A percentile compares a stretch with the other conserved stretches of the same genome.
These are phyloP conservation scores for Prinia subflava DNA, from an alignment of 2,113 vertebrate genomes.

Conservation along the genomic window DNA sequence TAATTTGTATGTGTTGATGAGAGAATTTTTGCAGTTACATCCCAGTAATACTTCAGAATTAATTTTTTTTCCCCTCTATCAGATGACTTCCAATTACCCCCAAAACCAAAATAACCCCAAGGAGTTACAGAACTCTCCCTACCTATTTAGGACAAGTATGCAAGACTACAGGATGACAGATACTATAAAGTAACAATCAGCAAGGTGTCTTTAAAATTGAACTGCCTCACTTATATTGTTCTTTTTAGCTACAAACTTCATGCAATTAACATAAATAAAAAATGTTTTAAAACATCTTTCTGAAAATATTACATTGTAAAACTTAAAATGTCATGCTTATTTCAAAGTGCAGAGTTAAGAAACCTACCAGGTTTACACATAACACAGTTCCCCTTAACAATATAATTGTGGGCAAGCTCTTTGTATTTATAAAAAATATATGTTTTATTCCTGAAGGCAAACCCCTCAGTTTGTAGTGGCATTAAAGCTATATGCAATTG, in stretches of 20 bases:
- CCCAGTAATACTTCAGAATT: neutral
- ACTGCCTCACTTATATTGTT: neutral
- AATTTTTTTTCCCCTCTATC: neutral
- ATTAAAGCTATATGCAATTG: slow-evolving; percentile 9
- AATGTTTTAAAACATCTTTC: neutral
- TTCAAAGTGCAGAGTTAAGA: neutral
- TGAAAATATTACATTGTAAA: neutral
- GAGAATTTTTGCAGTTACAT: neutral
- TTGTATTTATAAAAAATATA: neutral
- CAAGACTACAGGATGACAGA: neutral
- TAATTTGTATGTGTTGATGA: neutral
- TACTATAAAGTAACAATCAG: neutral
- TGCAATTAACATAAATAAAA: neutral
- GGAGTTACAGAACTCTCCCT: neutral
- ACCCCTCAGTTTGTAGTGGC: neutral
- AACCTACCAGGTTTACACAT: neutral
- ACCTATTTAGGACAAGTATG: neutral
- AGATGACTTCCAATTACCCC: neutral
- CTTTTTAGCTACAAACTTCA: neutral
- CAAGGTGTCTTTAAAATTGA: neutral
- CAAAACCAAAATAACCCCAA: neutral
- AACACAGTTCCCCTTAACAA: neutral
- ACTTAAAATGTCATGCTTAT: neutral
- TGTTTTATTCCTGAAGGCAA: neutral
- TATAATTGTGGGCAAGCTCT: neutral